phyloP scores from a whole-genome alignment of 2,113 vertebrate genomes.

The Mellivora capensis region DNA sequence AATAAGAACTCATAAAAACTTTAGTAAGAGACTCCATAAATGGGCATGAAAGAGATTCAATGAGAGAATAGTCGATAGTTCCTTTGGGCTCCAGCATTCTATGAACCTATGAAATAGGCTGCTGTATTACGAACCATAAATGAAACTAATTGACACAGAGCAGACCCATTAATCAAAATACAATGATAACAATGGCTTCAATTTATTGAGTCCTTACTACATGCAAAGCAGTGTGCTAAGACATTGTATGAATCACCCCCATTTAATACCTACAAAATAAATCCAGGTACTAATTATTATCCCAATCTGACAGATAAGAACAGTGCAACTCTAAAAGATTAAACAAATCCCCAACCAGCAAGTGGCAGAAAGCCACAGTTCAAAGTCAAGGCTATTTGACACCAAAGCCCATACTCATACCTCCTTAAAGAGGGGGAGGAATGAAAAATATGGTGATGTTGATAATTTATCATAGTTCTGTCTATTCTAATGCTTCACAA shows the following conservation, averaged over 20 bases:
- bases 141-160: neutral
- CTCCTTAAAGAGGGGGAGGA: neutral
- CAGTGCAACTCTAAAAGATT: neutral
- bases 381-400: neutral
- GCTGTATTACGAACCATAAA: neutral
- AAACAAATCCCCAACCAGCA: neutral
- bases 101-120: neutral
- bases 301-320: neutral
- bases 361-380: neutral
- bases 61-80: neutral
- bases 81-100: neutral
- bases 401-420: neutral
- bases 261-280: neutral
- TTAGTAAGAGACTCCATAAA: neutral
- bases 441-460: neutral
- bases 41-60: neutral
- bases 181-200: neutral
- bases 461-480: neutral
- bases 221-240: neutral
- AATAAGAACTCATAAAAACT: neutral
- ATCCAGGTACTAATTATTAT: neutral
- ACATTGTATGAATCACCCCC: neutral
- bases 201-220: slow-evolving; percentile 14
- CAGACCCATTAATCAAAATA: neutral
- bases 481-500: neutral